Evolutionary conservation across 2,113 vertebrate species (phyloP).

Genomic region (Poicephalus meyeri): DNA sequence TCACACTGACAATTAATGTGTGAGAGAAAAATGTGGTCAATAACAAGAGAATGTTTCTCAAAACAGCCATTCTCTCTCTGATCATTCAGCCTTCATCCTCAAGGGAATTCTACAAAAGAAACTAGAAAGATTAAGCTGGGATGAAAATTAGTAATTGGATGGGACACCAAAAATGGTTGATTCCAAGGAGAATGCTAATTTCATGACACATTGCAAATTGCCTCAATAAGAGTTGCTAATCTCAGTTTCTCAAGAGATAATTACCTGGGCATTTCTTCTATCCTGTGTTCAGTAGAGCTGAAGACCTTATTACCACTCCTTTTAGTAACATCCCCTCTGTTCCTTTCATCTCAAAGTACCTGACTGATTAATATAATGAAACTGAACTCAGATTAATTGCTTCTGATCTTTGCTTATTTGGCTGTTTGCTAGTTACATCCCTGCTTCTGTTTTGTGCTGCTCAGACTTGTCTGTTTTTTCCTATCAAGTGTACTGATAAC

Average conservation of each 20-base stretch:
- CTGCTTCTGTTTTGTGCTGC: background rate
- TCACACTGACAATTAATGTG: background rate
- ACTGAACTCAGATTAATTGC: conserved; percentile 11
- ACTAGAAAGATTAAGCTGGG: background rate
- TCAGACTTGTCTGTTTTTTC: background rate
- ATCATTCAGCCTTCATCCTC: background rate
- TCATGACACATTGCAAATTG: background rate
- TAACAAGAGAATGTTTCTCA: background rate
- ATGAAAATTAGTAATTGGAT: background rate
- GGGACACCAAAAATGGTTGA: background rate
- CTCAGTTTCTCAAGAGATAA: conserved; percentile 39
- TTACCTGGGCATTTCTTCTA: conserved; percentile 31
- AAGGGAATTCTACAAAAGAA: background rate
- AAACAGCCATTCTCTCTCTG: background rate
- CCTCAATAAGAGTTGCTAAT: background rate
- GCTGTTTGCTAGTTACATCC: background rate
- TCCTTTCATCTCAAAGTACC: conserved; percentile 34
- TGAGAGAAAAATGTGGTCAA: background rate
- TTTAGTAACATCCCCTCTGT: background rate
- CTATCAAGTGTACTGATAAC: background rate
- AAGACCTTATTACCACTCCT: conserved; percentile 33
- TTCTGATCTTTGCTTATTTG: background rate
- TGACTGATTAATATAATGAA: conserved; percentile 44
- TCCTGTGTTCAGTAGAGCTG: background rate
- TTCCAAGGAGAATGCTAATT: background rate